A percentile compares a stretch with the other conserved stretches of the same genome.
Conservation (phyloP, 2,888 invertebrate genomes). For the Macrophya alboannulata region DNA sequence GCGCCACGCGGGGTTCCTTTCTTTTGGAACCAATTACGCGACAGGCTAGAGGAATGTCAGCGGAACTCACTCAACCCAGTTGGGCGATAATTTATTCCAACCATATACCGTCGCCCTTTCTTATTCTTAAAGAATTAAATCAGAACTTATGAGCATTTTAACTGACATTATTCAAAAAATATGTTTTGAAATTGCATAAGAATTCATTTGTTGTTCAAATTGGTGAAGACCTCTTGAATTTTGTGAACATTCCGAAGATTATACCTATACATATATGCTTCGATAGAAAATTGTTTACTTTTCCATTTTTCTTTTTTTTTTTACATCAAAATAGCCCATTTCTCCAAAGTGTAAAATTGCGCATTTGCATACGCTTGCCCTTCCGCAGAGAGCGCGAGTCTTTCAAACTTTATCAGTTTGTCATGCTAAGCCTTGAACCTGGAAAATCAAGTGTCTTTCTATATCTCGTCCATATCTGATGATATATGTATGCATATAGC, state of each 20-base stretch:
- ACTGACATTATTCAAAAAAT: background rate
- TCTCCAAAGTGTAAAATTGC: background rate
- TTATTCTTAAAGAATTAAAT: background rate
- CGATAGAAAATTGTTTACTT: background rate
- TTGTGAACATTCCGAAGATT: background rate
- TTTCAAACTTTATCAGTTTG: background rate
- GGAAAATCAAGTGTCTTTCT: background rate
- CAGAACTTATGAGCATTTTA: background rate
- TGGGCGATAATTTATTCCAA: slow-evolving; percentile 48
- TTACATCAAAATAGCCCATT: background rate
- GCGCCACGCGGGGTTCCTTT: slow-evolving; percentile 40
- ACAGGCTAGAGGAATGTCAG: slow-evolving; percentile 40
- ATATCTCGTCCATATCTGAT: background rate
- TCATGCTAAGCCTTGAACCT: slow-evolving; percentile 17
- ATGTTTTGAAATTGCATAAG: background rate
- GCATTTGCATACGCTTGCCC: background rate
- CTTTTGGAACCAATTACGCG: slow-evolving; percentile 7
- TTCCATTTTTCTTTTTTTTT: background rate
- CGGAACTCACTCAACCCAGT: slow-evolving; percentile 17
- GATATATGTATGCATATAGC: background rate
- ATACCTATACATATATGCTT: no score
- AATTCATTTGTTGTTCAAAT: background rate
- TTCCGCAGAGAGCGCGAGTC: background rate
- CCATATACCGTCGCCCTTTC: slow-evolving; percentile 3
- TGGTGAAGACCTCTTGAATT: background rate